phyloP scores from a whole-genome alignment of 2,797 vertebrate genomes.

The Benthosema pterotum region DNA sequence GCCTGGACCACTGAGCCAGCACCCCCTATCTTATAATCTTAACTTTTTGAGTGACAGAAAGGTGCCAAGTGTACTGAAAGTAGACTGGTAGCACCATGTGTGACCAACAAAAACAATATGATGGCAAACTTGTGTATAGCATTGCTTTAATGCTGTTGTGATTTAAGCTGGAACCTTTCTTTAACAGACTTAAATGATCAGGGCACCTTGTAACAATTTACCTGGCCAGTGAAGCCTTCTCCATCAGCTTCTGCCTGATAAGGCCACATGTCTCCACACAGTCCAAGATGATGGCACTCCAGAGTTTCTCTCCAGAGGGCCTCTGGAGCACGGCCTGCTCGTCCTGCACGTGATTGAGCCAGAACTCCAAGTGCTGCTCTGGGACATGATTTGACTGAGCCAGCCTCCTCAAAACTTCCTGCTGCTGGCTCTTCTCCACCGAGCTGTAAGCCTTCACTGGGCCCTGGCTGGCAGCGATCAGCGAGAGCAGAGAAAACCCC shows the following conservation, averaged over 20 bases:
- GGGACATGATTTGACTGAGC: conserved; percentile 83
- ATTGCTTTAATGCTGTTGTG: too few relatives aligned
- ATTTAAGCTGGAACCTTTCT: background rate
- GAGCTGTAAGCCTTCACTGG: conserved; percentile 91
- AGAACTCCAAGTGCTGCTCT: conserved; percentile 89
- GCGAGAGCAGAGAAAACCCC: conserved; percentile 92
- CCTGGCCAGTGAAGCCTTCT: conserved; percentile 96
- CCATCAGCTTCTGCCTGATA: conserved; percentile 94
- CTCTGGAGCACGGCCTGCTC: conserved; percentile 88
- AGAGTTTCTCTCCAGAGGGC: conserved; percentile 90
- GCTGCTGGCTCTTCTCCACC: conserved; percentile 91
- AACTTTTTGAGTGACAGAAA: too few relatives aligned
- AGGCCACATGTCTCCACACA: conserved; percentile 95
- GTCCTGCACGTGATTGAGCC: conserved; percentile 89
- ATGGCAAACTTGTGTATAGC: too few relatives aligned
- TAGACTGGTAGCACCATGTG: too few relatives aligned
- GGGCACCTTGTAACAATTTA: conserved; percentile 41
- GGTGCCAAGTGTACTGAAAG: too few relatives aligned
- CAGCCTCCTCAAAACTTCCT: conserved; percentile 84
- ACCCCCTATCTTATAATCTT: too few relatives aligned
- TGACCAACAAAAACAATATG: too few relatives aligned
- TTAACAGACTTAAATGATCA: background rate
- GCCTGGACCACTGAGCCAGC: too few relatives aligned
- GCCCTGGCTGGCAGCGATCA: conserved; percentile 88
- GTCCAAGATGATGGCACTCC: conserved; percentile 96